Percentiles rank a stretch among this genome's conserved stretches.
Evolutionary conservation across 2,888 invertebrate genomes (phyloP).

Genomic region (Pollenia labialis): DNA sequence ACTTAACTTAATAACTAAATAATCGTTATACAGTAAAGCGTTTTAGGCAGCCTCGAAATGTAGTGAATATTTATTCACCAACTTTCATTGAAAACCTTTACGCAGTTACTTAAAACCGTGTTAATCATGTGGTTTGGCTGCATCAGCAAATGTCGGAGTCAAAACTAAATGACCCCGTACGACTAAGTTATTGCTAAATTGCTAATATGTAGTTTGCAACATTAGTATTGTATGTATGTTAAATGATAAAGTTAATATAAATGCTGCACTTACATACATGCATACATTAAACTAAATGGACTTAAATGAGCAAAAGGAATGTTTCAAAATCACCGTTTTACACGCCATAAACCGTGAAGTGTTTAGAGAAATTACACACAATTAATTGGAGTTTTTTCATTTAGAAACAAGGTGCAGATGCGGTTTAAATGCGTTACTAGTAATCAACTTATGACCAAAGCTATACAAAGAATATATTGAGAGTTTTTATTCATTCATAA

Average conservation of each 20-base stretch:
- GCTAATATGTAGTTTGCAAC: constrained; percentile 1
- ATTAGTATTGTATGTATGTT: background rate
- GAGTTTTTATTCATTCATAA: too few species aligned
- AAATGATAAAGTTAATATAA: background rate
- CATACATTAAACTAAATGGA: constrained; percentile 15
- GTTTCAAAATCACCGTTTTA: constrained; percentile 29
- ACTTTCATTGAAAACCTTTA: constrained; percentile 27
- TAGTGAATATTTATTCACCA: background rate
- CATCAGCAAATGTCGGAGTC: constrained; percentile 49
- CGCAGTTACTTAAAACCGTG: constrained; percentile 49
- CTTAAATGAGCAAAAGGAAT: constrained; percentile 29
- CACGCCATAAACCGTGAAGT: constrained; percentile 41
- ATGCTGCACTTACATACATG: background rate
- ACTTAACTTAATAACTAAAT: constrained; percentile 50
- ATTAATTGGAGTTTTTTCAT: background rate
- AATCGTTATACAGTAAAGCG: constrained; percentile 21
- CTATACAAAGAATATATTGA: too few species aligned
- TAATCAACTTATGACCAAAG: too few species aligned
- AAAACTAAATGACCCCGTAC: constrained; percentile 32
- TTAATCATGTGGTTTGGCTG: constrained; percentile 65
- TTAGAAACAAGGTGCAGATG: background rate
- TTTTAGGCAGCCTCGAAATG: background rate
- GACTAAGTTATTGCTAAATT: constrained; percentile 40
- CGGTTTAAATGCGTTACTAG: too few species aligned
- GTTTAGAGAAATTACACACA: constrained; percentile 7